Evolutionary conservation across 2,113 vertebrate genomes (phyloP), one percentile per base, ranked within the genome.

Genomic region (Panthera uncia): DNA sequence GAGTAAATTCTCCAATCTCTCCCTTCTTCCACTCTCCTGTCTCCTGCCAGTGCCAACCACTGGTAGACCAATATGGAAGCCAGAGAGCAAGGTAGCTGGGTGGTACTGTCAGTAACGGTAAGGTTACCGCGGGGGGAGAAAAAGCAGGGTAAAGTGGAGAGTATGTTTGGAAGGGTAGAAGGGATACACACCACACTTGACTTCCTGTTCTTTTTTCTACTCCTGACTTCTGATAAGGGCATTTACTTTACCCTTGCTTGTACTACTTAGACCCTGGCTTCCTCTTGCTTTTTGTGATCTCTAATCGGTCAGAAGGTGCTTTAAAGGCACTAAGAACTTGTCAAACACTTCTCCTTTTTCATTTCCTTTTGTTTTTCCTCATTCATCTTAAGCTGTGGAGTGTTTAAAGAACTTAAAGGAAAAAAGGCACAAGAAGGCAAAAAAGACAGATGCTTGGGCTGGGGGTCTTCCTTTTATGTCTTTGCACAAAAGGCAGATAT

Each of bases 371-470:
- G 41, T 36, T 71, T 74, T 95, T 93, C 23, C 50, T 87, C 14
- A n/a, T 79, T 50, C 65, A 38, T 92, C 45, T 80, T 89, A 82
- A 89, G 25, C 74, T 92, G 12, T 52, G 27, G 38, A 82, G 5
- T 89, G 48, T 86, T 82, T 81, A 81, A 91, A 84, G 11, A 95
- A 93, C 71, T 92, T 85, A 76, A 94, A 96, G 61, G n/a, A 23
- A n/a, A 80, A 89, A 95, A 84, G 82, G 29, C 8, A 33, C 3
- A 50, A 91, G 71, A 76, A 52, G 18, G 71, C 13, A 91, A 31
- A 52, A 61, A 91, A 96, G 31, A 23, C 1, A 66, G 23, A 61
- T 36, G 15, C 36, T 88, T 7, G 92, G 66, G 82, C 45, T 68
- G 31, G 13, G 6, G 91, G 36, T 13, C 31, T 92, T 93, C 63